These are phyloP conservation scores for Calephelis perditalis DNA, from an alignment of 2,888 invertebrate species.

Conservation along the genomic window DNA sequence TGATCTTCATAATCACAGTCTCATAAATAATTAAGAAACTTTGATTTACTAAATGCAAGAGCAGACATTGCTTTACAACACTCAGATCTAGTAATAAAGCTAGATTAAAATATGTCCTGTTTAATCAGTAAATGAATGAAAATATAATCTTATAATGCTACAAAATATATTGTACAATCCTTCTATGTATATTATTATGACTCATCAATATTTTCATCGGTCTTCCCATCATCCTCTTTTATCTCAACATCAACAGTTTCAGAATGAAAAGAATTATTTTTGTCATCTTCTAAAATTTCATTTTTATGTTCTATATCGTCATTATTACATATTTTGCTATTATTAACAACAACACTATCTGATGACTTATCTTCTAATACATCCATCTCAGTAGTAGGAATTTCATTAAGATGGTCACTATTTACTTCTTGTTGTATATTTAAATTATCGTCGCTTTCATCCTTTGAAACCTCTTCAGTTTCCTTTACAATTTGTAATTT, in stretches of 20 bases:
- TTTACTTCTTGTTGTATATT: slow-evolving; percentile 25
- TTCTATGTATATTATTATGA: background rate
- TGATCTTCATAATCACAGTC: too few relatives aligned
- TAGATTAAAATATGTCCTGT: too few relatives aligned
- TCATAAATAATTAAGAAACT: too few relatives aligned
- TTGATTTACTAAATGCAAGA: too few relatives aligned
- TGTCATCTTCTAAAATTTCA: slow-evolving; percentile 12
- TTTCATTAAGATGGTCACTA: slow-evolving; percentile 7
- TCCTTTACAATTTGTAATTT: slow-evolving; percentile 57
- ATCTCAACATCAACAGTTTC: slow-evolving; percentile 9
- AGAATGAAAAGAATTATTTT: background rate
- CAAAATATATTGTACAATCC: background rate
- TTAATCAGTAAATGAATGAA: too few relatives aligned
- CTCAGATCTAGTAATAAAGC: too few relatives aligned
- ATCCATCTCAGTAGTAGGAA: slow-evolving; percentile 14
- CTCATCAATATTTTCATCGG: background rate
- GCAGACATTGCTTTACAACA: too few relatives aligned
- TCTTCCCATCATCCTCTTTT: background rate
- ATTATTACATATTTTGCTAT: slow-evolving; percentile 14
- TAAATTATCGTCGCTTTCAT: slow-evolving; percentile 35
- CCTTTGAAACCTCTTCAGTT: slow-evolving; percentile 50
- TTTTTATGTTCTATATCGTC: slow-evolving; percentile 7
- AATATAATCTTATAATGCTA: background rate
- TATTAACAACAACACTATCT: background rate
- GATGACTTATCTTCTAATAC: slow-evolving; percentile 9